Evolutionary conservation across 2,797 vertebrate genomes (phyloP), one percentile per base, ranked within the genome.

Genomic region (Brachymystax lenok): DNA sequence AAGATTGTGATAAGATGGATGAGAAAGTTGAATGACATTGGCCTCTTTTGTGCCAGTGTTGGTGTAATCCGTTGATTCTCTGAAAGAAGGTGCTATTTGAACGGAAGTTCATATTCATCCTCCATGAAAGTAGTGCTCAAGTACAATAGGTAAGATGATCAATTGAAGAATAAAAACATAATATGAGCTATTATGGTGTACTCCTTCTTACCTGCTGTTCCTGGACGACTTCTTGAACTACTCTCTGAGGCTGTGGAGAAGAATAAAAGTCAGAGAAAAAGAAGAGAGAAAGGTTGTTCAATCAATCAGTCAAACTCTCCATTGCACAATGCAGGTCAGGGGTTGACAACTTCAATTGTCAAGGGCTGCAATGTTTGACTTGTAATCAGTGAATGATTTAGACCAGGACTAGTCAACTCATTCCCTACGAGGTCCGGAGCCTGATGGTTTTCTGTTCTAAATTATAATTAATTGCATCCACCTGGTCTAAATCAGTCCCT

Each of bases 201-300:
- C 21, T 24, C 21, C 24, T 79, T 81, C 92, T 92, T 86, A 93
- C 92, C 92, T 92, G 87, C 79, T 90, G 89, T 85, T 90, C 87
- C 77, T 90, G 87, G 77, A 88, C 71, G 73, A 77, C 88, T 85
- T 88, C 86, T 85, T 87, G 87, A 78, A 87, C 86, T 69, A 91
- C 88, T 86, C 83, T 92, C 79, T 90, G 88, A 19, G 91, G 92
- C 92, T 93, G 90, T 67, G 78, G 77, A 84, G 69, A 82, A 51
- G 89, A 8, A 85, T 21, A 24, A 30, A 80, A 70, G 51, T 81
- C n/a, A 67, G 5, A 30, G 14, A 30, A 30, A 67, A 14, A 33
- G 5, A 68, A 33, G 14, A 67, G 28, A 30, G 5, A 68, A 33
- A 63, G 3, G 59, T 24, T 63, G 59, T 63, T 63, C n/a, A 59